Evolutionary conservation across 2,888 invertebrate genomes (phyloP), one percentile per base, ranked within the genome.

Genomic region (Microdon myrmicae): DNA sequence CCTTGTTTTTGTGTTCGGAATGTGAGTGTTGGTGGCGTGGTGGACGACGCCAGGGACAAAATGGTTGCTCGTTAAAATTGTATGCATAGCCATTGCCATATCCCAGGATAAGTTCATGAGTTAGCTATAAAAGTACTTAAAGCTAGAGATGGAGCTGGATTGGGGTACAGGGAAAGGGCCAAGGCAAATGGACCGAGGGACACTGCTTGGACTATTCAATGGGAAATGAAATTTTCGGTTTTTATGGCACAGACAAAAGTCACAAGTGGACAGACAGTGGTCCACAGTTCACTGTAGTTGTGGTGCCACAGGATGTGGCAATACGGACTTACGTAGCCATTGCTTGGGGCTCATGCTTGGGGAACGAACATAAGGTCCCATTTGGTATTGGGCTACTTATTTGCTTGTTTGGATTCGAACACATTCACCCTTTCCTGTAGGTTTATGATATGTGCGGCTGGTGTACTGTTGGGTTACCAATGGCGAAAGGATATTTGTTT

Each of bases 21-120:
- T 58, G 51, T 16, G 10, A 45, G 45, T 34, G 53, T 48, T n/a
- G 44, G 29, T 41, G 38, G 35, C 29, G 47, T 43, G 8, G n/a
- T 22, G 39, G 19, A 14, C 37, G 4, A 25, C 26, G 39, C 31
- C 47, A n/a, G 58, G 58, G 45, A 53, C 41, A 64, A 64, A 64
- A 64, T 64, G 64, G 64, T 58, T 64, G 64, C 64, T 64, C 64
- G 64, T 64, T 64, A 64, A 64, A 64, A 64, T 64, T 64, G 64
- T 64, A 64, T 64, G 64, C 64, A 64, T 51, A 64, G 64, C 64
- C 64, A 64, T 64, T 64, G 39, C 58, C 64, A 64, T 64, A 64
- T 64, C 64, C 64, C 58, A 53, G 64, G 64, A 64, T 64, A 64
- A 64, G 64, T 64, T 64, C 64, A 64, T 64, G 64, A 64, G 64